Evolutionary conservation across 2,888 invertebrate genomes (phyloP).

Genomic region (Troilus luridus): DNA sequence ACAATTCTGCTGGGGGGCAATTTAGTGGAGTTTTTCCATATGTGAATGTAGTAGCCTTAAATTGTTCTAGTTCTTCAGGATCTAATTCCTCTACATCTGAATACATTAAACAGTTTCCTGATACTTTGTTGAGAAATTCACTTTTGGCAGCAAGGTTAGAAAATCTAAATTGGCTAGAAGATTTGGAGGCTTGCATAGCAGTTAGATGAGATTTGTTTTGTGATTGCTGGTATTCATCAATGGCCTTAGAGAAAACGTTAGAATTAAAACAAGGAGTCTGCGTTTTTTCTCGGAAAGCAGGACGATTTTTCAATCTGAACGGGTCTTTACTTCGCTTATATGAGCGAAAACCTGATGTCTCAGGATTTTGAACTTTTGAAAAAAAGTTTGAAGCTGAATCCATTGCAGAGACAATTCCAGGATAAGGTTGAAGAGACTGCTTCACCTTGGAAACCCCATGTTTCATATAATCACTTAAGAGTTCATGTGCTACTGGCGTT

Average conservation of each 20-base stretch:
- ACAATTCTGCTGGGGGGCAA: constrained; percentile 63
- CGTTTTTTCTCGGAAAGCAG: constrained; percentile 5
- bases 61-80: constrained; percentile 60
- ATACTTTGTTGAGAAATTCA: background rate
- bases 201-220: background rate
- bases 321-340: background rate
- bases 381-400: background rate
- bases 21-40: constrained; percentile 58
- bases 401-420: background rate
- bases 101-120: constrained; percentile 44
- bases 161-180: constrained; percentile 38
- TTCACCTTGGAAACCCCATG: background rate
- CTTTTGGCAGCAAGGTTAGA: constrained; percentile 6
- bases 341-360: background rate
- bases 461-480: constrained; percentile 34
- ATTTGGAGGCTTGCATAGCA: constrained; percentile 37
- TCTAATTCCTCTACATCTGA: constrained; percentile 59
- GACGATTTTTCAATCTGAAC: background rate
- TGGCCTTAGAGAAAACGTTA: constrained; percentile 49
- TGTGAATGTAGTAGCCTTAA: constrained; percentile 61
- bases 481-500: constrained; percentile 15
- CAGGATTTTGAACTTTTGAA: constrained; percentile 23
- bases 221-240: background rate
- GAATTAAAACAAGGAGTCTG: background rate
- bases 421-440: background rate